These are phyloP conservation scores for Pachydiplax longipennis DNA, from an alignment of 2,888 invertebrate species.

Conservation along the genomic window DNA sequence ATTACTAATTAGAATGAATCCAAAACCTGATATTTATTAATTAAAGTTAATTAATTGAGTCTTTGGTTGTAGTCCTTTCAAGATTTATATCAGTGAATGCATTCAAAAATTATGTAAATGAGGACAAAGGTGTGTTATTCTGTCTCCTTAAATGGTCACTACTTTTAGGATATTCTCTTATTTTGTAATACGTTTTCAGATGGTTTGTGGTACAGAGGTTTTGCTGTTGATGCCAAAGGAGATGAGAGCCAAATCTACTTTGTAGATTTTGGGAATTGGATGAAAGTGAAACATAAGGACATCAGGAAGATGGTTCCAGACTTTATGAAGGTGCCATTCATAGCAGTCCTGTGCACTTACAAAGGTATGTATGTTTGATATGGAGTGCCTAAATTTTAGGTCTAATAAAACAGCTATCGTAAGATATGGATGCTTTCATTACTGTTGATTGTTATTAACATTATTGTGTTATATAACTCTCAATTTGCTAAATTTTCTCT, in stretches of 20 bases:
- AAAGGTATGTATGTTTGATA: background rate
- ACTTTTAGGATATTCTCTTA: no score
- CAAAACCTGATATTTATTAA: no score
- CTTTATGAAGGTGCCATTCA: slow-evolving; percentile 52
- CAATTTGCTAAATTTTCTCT: no score
- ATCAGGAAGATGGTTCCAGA: slow-evolving; percentile 57
- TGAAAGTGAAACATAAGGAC: slow-evolving; percentile 54
- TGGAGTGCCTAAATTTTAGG: background rate
- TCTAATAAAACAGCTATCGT: background rate
- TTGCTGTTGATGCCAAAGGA: slow-evolving; percentile 51
- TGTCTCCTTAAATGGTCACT: no score
- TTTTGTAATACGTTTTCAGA: background rate
- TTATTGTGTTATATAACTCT: background rate
- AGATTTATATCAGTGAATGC: no score
- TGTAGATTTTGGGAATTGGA: slow-evolving; percentile 57
- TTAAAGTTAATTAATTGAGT: no score
- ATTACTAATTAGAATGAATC: no score
- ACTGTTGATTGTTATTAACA: no score
- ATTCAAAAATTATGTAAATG: no score
- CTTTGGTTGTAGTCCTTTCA: no score
- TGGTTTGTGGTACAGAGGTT: slow-evolving; percentile 56
- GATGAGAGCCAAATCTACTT: slow-evolving; percentile 54
- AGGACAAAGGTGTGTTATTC: no score
- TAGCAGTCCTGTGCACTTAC: background rate
- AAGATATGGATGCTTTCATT: background rate